phyloP scores from a whole-genome alignment of 2,113 vertebrate species.

The Pelmatolapia mariae region DNA sequence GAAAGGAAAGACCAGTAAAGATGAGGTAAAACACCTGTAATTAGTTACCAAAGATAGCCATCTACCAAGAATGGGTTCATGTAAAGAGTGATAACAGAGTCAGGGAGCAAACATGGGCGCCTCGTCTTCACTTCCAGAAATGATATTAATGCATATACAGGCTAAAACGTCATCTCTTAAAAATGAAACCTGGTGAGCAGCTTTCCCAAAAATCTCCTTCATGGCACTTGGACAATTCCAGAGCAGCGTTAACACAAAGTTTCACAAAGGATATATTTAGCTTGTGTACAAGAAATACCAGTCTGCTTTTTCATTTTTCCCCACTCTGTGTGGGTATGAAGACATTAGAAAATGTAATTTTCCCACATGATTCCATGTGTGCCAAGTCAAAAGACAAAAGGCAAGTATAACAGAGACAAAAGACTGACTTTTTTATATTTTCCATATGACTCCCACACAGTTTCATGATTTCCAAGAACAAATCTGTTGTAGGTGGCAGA shows the following conservation, averaged over 20 bases:
- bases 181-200: neutral
- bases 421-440: neutral
- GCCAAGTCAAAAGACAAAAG: neutral
- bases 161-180: accelerated
- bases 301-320: neutral
- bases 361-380: neutral
- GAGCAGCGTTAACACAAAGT: neutral
- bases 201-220: neutral
- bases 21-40: neutral
- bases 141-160: neutral
- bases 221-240: neutral
- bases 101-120: neutral
- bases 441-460: neutral
- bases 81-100: neutral
- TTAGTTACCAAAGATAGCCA: neutral
- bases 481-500: neutral
- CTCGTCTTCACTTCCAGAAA: neutral
- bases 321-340: neutral
- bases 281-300: neutral
- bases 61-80: accelerated
- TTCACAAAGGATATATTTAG: accelerated
- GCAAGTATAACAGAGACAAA: neutral
- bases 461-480: neutral
- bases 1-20: neutral
- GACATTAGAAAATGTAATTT: neutral